A percentile compares a stretch with the other conserved stretches of the same genome.
Conservation (phyloP, 2,797 vertebrate genomes). For the Platyrinchus mystaceus region DNA sequence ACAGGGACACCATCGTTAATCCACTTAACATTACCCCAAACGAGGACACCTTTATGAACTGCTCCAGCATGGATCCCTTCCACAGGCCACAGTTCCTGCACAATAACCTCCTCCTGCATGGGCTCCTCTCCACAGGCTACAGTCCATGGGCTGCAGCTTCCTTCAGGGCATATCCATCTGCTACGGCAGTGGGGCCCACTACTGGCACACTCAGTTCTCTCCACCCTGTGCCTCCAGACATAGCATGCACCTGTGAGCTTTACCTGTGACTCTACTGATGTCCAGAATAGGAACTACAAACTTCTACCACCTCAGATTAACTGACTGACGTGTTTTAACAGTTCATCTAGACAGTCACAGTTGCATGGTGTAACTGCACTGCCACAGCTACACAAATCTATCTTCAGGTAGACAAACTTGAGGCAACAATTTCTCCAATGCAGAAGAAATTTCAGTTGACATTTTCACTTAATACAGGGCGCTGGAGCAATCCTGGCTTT, state of each 20-base stretch:
- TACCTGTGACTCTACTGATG: neutral
- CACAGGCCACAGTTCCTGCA: neutral
- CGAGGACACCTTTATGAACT: neutral
- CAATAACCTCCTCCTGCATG: neutral
- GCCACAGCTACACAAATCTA: neutral
- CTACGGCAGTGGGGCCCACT: rapidly evolving
- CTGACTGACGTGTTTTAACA: neutral
- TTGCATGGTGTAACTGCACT: neutral
- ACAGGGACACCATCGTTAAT: neutral
- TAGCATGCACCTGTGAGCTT: rapidly evolving
- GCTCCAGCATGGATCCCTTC: neutral
- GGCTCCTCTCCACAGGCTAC: neutral
- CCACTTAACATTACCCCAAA: rapidly evolving
- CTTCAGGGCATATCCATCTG: neutral
- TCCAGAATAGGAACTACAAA: neutral
- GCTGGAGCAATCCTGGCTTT: neutral
- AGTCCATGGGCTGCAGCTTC: neutral
- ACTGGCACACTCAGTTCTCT: neutral
- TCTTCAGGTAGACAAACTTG: neutral
- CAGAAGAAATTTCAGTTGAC: neutral
- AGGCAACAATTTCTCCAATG: neutral
- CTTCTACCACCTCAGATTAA: neutral
- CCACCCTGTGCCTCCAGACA: neutral
- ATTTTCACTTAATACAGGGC: neutral
- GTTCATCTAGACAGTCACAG: neutral